These are phyloP conservation scores for Apis cerana DNA, from an alignment of 1,140 invertebrate species.

Conservation along the genomic window DNA sequence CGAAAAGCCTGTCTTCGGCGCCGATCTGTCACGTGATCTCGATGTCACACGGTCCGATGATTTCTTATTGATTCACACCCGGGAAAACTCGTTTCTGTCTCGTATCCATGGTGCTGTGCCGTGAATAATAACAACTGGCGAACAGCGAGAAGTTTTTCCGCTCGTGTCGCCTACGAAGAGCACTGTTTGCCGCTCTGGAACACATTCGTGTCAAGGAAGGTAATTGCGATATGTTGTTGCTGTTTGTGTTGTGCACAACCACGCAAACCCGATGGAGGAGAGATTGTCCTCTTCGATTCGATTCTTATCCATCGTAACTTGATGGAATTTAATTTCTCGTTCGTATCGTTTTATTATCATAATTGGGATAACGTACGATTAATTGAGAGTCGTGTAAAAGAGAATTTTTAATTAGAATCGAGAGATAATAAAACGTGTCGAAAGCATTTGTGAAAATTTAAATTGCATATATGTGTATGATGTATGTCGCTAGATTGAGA, in stretches of 20 bases:
- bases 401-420: too few relatives aligned
- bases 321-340: too few relatives aligned
- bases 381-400: too few relatives aligned
- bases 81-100: conserved; percentile 36
- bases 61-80: conserved; percentile 50
- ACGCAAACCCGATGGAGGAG: not conserved
- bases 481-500: too few relatives aligned
- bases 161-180: conserved; percentile 35
- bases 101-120: conserved; percentile 24
- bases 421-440: too few relatives aligned
- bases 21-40: conserved; percentile 13
- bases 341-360: not conserved
- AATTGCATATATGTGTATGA: too few relatives aligned
- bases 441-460: too few relatives aligned
- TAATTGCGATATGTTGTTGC: conserved; percentile 19
- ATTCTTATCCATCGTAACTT: not conserved
- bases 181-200: conserved; percentile 36
- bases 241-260: conserved; percentile 6
- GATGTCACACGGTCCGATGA: conserved; percentile 45
- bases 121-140: conserved; percentile 36
- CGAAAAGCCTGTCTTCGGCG: conserved; percentile 37
- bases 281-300: not conserved
- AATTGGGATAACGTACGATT: too few relatives aligned
- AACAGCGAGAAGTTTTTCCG: conserved; percentile 30
- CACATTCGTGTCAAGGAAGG: conserved; percentile 48